Evolutionary conservation across 2,888 invertebrate genomes (phyloP), one percentile per base, ranked within the genome.

Genomic region (Drosophila koepferae): DNA sequence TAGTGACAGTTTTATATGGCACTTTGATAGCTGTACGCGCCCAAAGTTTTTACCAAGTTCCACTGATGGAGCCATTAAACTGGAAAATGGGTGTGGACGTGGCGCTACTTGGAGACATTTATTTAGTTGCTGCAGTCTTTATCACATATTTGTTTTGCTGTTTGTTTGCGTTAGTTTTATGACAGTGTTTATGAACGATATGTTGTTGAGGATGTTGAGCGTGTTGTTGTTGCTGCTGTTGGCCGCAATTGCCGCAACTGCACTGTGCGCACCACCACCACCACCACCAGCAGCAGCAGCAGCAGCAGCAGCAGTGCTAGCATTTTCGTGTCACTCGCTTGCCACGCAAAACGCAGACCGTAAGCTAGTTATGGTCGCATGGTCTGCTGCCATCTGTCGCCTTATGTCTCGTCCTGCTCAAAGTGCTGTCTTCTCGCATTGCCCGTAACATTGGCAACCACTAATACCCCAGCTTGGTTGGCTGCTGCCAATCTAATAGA

Each of bases 121-220:
- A 51, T 72, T 65, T 67, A 62, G 70, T 63, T 70, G 63, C 60
- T 71, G 65, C 55, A 63, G 60, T 72, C 65, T 81, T 86, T 86
- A 82, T 85, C 86, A 73, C 85, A 85, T 82, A 77, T 82, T 85
- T 86, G 81, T 79, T 77, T 70, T 59, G 72, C 38, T 71, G 80
- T 73, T 72, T 80, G 83, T 74, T 79, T 74, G 81, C 51, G 72
- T 82, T 71, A 72, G 79, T 86, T 86, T 86, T 86, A 86, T 86
- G 81, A 69, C 80, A 43, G 68, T 77, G 85, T 82, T 86, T 86
- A 86, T 86, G 85, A 77, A 81, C 86, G 75, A 86, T 86, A 81
- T 86, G 59, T 85, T 79, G 74, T 71, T 58, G 81, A 62, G 68
- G 60, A 60, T 41, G 60, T 34, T 28, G 63, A 8, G 12, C 28